A percentile compares a stretch with the other conserved stretches of the same genome.
Conservation (phyloP, 23 tunicate species). For the Pegea sp. region DNA sequence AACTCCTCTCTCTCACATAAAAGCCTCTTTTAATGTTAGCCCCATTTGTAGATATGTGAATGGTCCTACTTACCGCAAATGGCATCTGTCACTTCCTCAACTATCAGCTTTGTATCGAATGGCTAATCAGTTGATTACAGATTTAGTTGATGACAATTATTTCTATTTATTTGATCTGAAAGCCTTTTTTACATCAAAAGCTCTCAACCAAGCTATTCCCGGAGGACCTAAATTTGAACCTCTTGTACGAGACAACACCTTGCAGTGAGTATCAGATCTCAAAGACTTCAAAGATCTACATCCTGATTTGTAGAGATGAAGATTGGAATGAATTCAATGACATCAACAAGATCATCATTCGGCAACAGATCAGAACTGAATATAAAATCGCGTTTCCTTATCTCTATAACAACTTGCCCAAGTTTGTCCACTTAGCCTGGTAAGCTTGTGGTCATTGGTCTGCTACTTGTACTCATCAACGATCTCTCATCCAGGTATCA, state of each 20-base stretch:
- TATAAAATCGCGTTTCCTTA: slow-evolving; percentile 96
- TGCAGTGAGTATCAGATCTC: slow-evolving; percentile 43
- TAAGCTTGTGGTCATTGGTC: slow-evolving; percentile 12
- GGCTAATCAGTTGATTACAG: slow-evolving; percentile 90
- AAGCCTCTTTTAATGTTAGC: not conserved
- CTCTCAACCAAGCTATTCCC: slow-evolving; percentile 96
- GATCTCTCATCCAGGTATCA: slow-evolving; percentile 43
- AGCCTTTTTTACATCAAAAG: slow-evolving; percentile 96
- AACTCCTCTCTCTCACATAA: not conserved
- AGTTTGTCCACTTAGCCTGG: slow-evolving; percentile 95
- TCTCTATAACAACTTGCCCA: slow-evolving; percentile 90
- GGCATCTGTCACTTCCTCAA: slow-evolving; percentile 70
- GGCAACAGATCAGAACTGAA: slow-evolving; percentile 95
- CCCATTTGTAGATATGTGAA: slow-evolving; percentile 43
- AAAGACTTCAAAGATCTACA: not conserved
- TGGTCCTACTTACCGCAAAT: slow-evolving; percentile 82
- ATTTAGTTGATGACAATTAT: slow-evolving; percentile 91
- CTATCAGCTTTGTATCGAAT: slow-evolving; percentile 80
- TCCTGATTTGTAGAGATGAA: slow-evolving; percentile 72
- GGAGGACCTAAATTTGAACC: slow-evolving; percentile 99
- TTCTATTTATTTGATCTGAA: slow-evolving; percentile 89
- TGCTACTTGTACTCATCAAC: not conserved
- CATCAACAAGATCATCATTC: slow-evolving; percentile 95
- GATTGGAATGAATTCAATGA: slow-evolving; percentile 99
- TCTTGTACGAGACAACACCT: slow-evolving; percentile 66